Percentiles rank a stretch among this genome's conserved stretches.
phyloP scores from a whole-genome alignment of 1,140 invertebrate genomes.

The Branchinecta lynchi region DNA sequence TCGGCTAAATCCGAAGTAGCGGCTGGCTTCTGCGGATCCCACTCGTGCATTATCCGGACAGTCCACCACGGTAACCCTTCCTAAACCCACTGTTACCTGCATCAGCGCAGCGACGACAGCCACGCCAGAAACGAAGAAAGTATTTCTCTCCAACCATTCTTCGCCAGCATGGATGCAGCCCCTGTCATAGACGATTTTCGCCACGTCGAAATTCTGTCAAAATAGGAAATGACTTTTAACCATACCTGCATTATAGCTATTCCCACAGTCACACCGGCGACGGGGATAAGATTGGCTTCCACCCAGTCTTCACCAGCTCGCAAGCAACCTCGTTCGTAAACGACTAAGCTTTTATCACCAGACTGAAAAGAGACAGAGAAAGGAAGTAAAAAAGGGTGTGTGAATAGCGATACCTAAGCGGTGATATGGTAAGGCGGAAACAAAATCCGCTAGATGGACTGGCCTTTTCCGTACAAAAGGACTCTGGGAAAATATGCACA shows the following conservation, averaged over 20 bases:
- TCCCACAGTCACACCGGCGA: constrained; percentile 62
- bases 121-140: constrained; percentile 72
- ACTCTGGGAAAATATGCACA: no score
- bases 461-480: no score
- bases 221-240: background rate
- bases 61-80: no score
- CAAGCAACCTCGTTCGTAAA: constrained; percentile 85
- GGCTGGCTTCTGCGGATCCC: no score
- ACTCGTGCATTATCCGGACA: no score
- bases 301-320: constrained; percentile 85
- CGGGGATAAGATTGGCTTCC: constrained; percentile 71
- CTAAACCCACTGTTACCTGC: constrained; percentile 50
- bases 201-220: constrained; percentile 28
- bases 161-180: constrained; percentile 83
- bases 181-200: constrained; percentile 70
- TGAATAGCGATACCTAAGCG: constrained; percentile 13
- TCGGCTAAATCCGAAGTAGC: no score
- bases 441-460: no score
- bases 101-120: constrained; percentile 69
- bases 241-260: constrained; percentile 68
- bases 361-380: constrained; percentile 36
- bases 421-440: no score
- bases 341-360: constrained; percentile 53
- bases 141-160: constrained; percentile 85
- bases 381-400: constrained; percentile 2